Percentiles rank a stretch among this genome's conserved stretches.
Conservation (phyloP, 2,888 invertebrate species). For the Sphaerophoria taeniata region DNA sequence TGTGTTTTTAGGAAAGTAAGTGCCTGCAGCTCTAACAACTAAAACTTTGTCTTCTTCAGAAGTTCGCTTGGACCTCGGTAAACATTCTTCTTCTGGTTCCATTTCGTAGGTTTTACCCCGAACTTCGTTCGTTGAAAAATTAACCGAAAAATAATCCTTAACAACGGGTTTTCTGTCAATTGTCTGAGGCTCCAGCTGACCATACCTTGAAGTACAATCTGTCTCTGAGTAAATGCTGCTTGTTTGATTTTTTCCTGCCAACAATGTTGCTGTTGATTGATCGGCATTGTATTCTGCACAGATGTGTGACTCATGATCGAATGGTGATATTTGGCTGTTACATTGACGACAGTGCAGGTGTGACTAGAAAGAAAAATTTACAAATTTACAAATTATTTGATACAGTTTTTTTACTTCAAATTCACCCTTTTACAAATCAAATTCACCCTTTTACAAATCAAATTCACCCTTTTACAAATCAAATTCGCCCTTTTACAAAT, state of each 20-base stretch:
- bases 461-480: too few relatives aligned
- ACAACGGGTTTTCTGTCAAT: not conserved
- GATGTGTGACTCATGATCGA: constrained; percentile 60
- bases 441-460: too few relatives aligned
- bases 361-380: constrained; percentile 30
- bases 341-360: constrained; percentile 67
- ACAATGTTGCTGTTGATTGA: not conserved
- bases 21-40: constrained; percentile 82
- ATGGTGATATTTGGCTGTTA: constrained; percentile 65
- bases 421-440: not conserved
- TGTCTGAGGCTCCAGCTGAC: not conserved
- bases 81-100: constrained; percentile 37
- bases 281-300: not conserved
- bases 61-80: constrained; percentile 11
- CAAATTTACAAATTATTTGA: not conserved
- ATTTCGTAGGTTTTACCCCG: constrained; percentile 55
- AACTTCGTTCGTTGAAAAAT: constrained; percentile 54
- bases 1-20: constrained; percentile 81
- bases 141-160: constrained; percentile 33
- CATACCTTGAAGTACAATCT: not conserved
- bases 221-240: not conserved
- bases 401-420: not conserved
- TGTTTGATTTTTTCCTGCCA: constrained; percentile 21
- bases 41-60: constrained; percentile 77
- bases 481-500: too few relatives aligned